Evolutionary conservation across 2,113 vertebrate species (phyloP), one percentile per base, ranked within the genome.

Genomic region (Pygoscelis adeliae): DNA sequence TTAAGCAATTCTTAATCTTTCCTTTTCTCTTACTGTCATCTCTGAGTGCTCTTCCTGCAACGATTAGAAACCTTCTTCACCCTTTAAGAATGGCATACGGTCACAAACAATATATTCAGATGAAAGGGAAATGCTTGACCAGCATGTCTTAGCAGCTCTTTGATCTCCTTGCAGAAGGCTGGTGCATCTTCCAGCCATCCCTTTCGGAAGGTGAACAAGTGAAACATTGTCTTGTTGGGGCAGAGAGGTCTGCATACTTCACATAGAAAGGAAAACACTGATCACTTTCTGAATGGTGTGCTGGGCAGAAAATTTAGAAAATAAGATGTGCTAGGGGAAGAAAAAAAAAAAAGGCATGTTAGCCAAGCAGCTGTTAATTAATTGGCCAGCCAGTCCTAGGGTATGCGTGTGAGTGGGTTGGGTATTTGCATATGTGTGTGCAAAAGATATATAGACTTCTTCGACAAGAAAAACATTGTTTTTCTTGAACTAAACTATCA

Each of bases 41-140:
- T 90, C 67, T 5, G 25, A 58, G 58, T 58, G 74, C 82, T 88
- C 80, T 85, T 93, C 76, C 94, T 96, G 87, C 81, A 72, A 38
- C 58, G 92, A 97, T 97, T 97, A 97, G 95, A 97, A 97, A 70
- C 87, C 91, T 96, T 91, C 87, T n/a, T 87, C 56, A n/a, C 87
- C 89, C 83, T 90, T 95, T 40, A 46, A 55, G 92, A 88, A 84
- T 49, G 49, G 83, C 79, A 85, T 50, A 59, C 4, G 6, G 82
- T 89, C 94, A 93, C 96, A 96, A 96, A 96, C 92, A 96, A 89
- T 87, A 79, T 90, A 89, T 95, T 50, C 80, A 97, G 95, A 98
- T 98, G 97, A 98, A 98, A 98, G 96, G 86, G 78, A 95, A 96
- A 34, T 66, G 63, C 73, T 87, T 95, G 96, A 94, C 82, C 87